These are phyloP conservation scores for Papilio gigon DNA, from an alignment of 2,888 invertebrate species.

Conservation along the genomic window DNA sequence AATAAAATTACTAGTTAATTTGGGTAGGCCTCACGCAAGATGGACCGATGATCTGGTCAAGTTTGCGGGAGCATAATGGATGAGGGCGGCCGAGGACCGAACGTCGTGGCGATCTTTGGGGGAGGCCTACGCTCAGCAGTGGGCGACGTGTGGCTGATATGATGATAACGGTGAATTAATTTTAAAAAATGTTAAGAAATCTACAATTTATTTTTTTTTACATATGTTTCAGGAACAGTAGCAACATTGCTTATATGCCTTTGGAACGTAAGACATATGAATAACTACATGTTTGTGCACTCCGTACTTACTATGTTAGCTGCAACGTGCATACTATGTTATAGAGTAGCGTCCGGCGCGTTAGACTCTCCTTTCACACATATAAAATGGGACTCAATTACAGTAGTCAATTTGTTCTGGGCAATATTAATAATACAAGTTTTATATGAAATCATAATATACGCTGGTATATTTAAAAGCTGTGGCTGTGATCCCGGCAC, in stretches of 20 bases:
- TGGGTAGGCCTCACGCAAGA: no score
- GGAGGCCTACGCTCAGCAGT: no score
- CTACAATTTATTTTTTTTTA: neutral
- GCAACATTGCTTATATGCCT: constrained; percentile 65
- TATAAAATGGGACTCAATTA: constrained; percentile 63
- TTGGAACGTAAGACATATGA: constrained; percentile 64
- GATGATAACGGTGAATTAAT: no score
- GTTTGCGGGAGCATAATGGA: no score
- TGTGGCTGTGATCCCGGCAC: constrained; percentile 52
- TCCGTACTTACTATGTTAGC: constrained; percentile 60
- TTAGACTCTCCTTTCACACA: constrained; percentile 54
- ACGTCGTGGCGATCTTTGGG: no score
- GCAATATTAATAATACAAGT: constrained; percentile 61
- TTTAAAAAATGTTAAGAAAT: neutral
- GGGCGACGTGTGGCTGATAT: no score
- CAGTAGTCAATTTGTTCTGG: constrained; percentile 72
- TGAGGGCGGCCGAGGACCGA: no score
- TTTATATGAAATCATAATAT: constrained; percentile 66
- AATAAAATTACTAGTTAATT: no score
- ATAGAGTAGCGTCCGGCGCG: constrained; percentile 58
- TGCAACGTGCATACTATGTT: constrained; percentile 58
- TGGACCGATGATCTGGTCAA: no score
- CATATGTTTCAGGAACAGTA: constrained; percentile 62
- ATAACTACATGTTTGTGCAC: constrained; percentile 66
- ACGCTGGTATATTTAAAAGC: constrained; percentile 60